phyloP scores from a whole-genome alignment of 2,888 invertebrate genomes.

The Euproctis similis region DNA sequence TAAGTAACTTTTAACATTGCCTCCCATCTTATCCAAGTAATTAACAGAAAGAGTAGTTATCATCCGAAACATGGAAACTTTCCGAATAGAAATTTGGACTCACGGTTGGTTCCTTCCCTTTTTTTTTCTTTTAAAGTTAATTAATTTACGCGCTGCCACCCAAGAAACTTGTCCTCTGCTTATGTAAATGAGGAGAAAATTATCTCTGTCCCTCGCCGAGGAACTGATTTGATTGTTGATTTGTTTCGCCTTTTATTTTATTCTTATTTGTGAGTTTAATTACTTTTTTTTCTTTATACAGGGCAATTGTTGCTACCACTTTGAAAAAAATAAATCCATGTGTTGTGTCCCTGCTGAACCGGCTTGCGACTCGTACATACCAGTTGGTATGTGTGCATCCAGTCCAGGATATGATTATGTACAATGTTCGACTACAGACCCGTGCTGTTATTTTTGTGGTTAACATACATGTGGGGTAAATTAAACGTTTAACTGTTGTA shows the following conservation, averaged over 20 bases:
- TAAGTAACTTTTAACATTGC: constrained; percentile 42
- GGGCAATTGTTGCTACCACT: constrained; percentile 57
- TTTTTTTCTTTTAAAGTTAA: constrained; percentile 61
- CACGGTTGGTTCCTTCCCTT: constrained; percentile 38
- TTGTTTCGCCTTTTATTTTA: constrained; percentile 8
- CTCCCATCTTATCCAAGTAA: constrained; percentile 37
- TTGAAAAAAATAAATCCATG: constrained; percentile 38
- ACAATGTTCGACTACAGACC: constrained; percentile 24
- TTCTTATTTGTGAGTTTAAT: constrained; percentile 8
- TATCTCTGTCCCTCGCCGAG: constrained; percentile 25
- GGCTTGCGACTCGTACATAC: constrained; percentile 13
- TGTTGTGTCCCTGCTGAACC: neutral
- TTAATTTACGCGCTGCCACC: constrained; percentile 57
- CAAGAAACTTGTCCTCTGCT: constrained; percentile 50
- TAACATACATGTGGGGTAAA: too few species aligned
- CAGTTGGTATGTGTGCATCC: constrained; percentile 21
- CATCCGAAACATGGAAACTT: constrained; percentile 51
- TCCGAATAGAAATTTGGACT: constrained; percentile 43
- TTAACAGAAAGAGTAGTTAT: constrained; percentile 55
- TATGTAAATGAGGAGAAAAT: constrained; percentile 47
- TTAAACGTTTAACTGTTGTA: too few species aligned
- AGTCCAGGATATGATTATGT: neutral
- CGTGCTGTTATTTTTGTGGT: constrained; percentile 33
- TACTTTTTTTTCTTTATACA: constrained; percentile 22
- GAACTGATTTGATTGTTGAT: too few species aligned